Percentiles rank a stretch among this genome's conserved stretches.
These are phyloP conservation scores for Decapterus maruadsi DNA, from an alignment of 2,797 vertebrate species.

Conservation along the genomic window DNA sequence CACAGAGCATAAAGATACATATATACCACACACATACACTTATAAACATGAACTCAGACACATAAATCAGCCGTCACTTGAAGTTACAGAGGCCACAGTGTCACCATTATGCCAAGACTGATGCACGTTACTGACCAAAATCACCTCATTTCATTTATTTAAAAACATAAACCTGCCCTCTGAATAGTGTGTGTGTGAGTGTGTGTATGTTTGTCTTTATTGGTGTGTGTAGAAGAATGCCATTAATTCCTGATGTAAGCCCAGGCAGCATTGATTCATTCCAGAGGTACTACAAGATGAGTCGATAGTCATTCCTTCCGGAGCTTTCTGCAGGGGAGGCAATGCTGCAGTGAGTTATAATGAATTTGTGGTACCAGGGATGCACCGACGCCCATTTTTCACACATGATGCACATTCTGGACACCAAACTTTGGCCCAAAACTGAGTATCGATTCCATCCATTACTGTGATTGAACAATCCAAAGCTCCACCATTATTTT, in stretches of 20 bases:
- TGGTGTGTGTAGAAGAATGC: slow-evolving; percentile 50
- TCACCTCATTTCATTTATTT: slow-evolving; percentile 72
- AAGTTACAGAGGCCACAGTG: slow-evolving; percentile 47
- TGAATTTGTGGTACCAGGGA: slow-evolving; percentile 64
- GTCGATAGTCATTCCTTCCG: slow-evolving; percentile 73
- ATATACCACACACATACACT: slow-evolving; percentile 34
- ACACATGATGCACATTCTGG: slow-evolving; percentile 44
- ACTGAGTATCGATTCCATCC: slow-evolving; percentile 47
- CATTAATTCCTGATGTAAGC: slow-evolving; percentile 76
- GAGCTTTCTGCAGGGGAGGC: slow-evolving; percentile 65
- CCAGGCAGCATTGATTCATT: slow-evolving; percentile 79
- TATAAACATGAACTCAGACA: slow-evolving; percentile 41
- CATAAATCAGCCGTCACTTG: slow-evolving; percentile 62
- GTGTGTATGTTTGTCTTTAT: slow-evolving; percentile 59
- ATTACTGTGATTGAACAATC: slow-evolving; percentile 47
- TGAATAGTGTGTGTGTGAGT: slow-evolving; percentile 60
- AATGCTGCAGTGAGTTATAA: slow-evolving; percentile 62
- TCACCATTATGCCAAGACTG: slow-evolving; percentile 41
- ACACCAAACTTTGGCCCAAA: slow-evolving; percentile 47
- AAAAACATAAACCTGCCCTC: slow-evolving; percentile 58
- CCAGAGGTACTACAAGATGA: slow-evolving; percentile 69
- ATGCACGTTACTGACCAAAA: slow-evolving; percentile 66
- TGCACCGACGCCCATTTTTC: slow-evolving; percentile 69
- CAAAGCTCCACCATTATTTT: slow-evolving; percentile 47
- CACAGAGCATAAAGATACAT: slow-evolving; percentile 20